phyloP scores from a whole-genome alignment of 2,797 vertebrate genomes.

The Dermochelys coriacea region DNA sequence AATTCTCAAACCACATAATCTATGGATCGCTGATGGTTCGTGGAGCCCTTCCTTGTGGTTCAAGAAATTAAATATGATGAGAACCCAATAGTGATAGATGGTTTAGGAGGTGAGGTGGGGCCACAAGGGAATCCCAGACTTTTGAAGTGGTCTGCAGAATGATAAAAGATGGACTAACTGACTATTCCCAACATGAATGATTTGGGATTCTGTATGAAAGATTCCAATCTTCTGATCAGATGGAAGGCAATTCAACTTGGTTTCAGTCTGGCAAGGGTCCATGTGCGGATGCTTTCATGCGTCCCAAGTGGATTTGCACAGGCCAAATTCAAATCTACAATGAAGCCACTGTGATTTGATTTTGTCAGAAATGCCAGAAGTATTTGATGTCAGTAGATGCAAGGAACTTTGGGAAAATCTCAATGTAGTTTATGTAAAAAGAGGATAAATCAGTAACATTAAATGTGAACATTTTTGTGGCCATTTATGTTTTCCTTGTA shows the following conservation, averaged over 20 bases:
- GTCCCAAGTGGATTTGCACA: not conserved
- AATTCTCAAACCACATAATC: not conserved
- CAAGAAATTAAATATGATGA: not conserved
- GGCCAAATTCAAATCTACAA: not conserved
- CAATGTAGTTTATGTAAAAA: not conserved
- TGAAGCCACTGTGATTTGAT: not conserved
- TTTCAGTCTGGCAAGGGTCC: not conserved
- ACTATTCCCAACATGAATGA: not conserved
- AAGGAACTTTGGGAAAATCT: not conserved
- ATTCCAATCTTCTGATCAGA: not conserved
- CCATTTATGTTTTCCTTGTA: not conserved
- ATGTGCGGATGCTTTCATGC: not conserved
- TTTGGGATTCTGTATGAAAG: not conserved
- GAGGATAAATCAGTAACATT: not conserved
- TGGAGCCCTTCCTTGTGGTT: not conserved
- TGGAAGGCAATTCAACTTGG: not conserved
- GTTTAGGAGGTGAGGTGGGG: not conserved
- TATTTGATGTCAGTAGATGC: not conserved
- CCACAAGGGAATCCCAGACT: not conserved
- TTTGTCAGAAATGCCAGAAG: not conserved
- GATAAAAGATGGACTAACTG: not conserved
- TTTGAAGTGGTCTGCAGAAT: not conserved
- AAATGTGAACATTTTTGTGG: not conserved
- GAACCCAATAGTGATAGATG: not conserved
- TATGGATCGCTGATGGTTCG: not conserved